A percentile compares a stretch with the other conserved stretches of the same genome.
These are phyloP conservation scores for Karalla daura DNA, from an alignment of 2,797 vertebrate species.

Conservation along the genomic window DNA sequence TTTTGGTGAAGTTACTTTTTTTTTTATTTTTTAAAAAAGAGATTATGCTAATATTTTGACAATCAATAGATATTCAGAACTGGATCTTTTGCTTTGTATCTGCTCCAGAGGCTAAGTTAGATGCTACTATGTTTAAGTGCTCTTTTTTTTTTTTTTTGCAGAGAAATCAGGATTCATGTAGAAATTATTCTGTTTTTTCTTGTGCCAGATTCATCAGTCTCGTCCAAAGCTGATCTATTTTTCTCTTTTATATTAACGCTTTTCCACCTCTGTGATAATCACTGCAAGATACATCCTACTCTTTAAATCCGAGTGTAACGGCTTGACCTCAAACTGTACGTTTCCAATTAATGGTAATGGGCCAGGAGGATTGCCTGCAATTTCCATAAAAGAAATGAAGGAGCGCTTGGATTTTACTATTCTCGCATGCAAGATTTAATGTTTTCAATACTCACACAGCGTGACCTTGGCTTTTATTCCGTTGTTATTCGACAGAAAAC, in stretches of 20 bases:
- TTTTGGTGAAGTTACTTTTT: conserved; percentile 19
- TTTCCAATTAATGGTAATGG: conserved; percentile 59
- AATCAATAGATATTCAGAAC: conserved; percentile 29
- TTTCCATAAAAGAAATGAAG: conserved; percentile 64
- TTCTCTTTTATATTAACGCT: conserved; percentile 24
- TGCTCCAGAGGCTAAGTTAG: conserved; percentile 3
- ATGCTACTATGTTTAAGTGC: conserved; percentile 1
- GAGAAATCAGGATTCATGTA: conserved; percentile 1
- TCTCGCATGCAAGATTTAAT: conserved; percentile 56
- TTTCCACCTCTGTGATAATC: conserved; percentile 29
- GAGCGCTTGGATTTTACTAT: conserved; percentile 46
- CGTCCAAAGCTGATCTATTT: conserved; percentile 5
- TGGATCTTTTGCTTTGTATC: conserved; percentile 32
- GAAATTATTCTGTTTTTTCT: conserved; percentile 18
- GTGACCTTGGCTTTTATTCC: conserved; percentile 61
- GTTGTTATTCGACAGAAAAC: conserved; percentile 30
- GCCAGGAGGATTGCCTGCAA: conserved; percentile 42
- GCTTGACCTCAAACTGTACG: conserved; percentile 39
- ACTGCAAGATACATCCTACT: conserved; percentile 33
- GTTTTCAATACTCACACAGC: conserved; percentile 41
- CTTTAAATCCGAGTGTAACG: conserved; percentile 40
- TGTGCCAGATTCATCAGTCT: conserved; percentile 14
- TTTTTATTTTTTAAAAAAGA: conserved; percentile 18
- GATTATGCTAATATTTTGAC: conserved; percentile 51
- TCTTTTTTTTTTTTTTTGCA: conserved; percentile 5